Evolutionary conservation across 2,888 invertebrate genomes (phyloP).

Genomic region (Tromatobia lineatoria): DNA sequence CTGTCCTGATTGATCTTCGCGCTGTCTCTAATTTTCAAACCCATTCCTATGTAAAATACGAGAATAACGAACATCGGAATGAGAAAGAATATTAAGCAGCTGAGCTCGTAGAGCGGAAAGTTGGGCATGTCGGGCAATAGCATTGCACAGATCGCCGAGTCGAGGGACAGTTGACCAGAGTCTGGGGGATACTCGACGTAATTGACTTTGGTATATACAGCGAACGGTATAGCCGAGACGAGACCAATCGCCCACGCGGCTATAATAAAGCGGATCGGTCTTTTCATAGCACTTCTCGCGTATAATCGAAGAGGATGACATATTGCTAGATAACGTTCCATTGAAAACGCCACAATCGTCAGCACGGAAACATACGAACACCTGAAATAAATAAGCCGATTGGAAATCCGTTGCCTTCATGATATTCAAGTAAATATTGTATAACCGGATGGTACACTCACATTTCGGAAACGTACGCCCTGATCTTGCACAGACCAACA

Average conservation of each 20-base stretch:
- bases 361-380: slow-evolving; percentile 96
- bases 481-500: slow-evolving; percentile 92
- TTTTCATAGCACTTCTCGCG: slow-evolving; percentile 92
- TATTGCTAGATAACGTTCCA: slow-evolving; percentile 96
- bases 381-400: slow-evolving; percentile 86
- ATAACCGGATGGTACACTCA: slow-evolving; percentile 86
- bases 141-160: slow-evolving; percentile 94
- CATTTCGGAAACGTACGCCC: slow-evolving; percentile 95
- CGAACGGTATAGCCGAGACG: slow-evolving; percentile 92
- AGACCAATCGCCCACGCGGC: slow-evolving; percentile 92
- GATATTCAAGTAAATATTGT: slow-evolving; percentile 6
- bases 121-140: slow-evolving; percentile 87
- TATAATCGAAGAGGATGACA: slow-evolving; percentile 95
- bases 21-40: slow-evolving; percentile 88
- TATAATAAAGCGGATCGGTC: slow-evolving; percentile 93
- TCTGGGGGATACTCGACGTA: slow-evolving; percentile 91
- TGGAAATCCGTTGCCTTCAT: not conserved
- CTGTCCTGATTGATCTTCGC: slow-evolving; percentile 85
- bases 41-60: slow-evolving; percentile 93
- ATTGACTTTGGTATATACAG: slow-evolving; percentile 90
- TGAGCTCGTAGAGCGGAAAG: slow-evolving; percentile 92
- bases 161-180: slow-evolving; percentile 86
- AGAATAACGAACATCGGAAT: slow-evolving; percentile 91
- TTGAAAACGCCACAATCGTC: slow-evolving; percentile 96
- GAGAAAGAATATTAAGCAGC: slow-evolving; percentile 94